phyloP scores from a whole-genome alignment of 2,797 vertebrate species.

The Ficedula albicollis region DNA sequence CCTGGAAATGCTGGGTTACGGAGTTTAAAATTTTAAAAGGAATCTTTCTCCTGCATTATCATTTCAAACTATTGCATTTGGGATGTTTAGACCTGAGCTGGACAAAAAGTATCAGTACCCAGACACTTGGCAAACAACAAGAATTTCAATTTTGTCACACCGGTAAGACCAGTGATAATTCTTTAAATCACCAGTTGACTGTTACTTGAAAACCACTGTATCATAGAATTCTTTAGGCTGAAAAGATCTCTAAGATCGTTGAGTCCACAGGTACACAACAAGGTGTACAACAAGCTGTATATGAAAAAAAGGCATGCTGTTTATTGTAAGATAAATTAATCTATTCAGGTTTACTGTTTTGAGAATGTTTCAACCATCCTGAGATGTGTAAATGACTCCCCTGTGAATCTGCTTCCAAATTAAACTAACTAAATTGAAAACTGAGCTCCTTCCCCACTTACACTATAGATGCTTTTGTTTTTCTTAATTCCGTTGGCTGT shows the following conservation, averaged over 20 bases:
- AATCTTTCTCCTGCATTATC: not conserved
- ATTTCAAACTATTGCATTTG: not conserved
- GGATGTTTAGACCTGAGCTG: not conserved
- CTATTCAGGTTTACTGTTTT: not conserved
- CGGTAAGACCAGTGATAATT: not conserved
- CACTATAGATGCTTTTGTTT: not conserved
- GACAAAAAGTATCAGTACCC: not conserved
- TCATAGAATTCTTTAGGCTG: not conserved
- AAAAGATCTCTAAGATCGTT: not conserved
- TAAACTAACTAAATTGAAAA: not conserved
- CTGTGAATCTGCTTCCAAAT: not conserved
- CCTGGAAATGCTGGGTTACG: not conserved
- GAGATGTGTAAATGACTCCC: not conserved
- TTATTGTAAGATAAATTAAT: not conserved
- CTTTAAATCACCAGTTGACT: not conserved
- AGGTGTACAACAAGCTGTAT: not conserved
- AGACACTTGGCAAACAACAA: not conserved
- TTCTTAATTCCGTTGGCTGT: slow-evolving; percentile 10
- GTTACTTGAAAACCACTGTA: not conserved
- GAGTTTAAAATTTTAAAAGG: not conserved
- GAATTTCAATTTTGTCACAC: not conserved
- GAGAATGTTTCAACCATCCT: not conserved
- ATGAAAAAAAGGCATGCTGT: not conserved
- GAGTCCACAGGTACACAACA: not conserved
- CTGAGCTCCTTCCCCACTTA: not conserved